These are phyloP conservation scores for Papilio polyxenes DNA, from an alignment of 1,140 invertebrate genomes.

Conservation along the genomic window DNA sequence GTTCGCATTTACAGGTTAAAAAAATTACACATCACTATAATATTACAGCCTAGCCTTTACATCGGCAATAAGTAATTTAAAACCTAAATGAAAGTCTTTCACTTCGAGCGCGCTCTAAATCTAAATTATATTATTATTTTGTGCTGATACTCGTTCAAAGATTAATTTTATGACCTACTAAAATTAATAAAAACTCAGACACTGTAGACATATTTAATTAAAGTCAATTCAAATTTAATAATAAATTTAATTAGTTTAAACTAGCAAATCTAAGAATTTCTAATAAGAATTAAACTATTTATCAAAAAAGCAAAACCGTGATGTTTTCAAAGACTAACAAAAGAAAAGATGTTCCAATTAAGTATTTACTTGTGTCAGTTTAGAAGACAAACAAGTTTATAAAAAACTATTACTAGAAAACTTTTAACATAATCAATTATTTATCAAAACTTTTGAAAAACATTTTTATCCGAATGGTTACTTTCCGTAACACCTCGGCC, in stretches of 20 bases:
- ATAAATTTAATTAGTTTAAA: background rate
- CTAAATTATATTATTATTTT: background rate
- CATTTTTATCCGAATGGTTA: background rate
- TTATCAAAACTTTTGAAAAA: slow-evolving; percentile 13
- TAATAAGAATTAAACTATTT: background rate
- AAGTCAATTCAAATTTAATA: background rate
- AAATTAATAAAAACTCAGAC: slow-evolving; percentile 9
- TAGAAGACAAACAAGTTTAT: no score
- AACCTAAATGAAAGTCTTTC: background rate
- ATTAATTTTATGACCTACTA: background rate
- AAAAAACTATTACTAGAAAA: no score
- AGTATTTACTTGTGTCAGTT: no score
- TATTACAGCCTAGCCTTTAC: background rate
- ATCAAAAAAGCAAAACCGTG: no score
- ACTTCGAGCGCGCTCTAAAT: background rate
- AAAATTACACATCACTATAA: no score
- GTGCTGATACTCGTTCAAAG: background rate
- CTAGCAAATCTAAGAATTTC: background rate
- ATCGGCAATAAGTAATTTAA: background rate
- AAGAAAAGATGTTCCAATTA: no score
- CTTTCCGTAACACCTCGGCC: slow-evolving; percentile 20
- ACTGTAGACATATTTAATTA: background rate
- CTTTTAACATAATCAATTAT: no score
- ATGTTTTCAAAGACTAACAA: no score
- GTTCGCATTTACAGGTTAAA: no score